Evolutionary conservation across 2,888 invertebrate species (phyloP).

Genomic region (Noctua comes): DNA sequence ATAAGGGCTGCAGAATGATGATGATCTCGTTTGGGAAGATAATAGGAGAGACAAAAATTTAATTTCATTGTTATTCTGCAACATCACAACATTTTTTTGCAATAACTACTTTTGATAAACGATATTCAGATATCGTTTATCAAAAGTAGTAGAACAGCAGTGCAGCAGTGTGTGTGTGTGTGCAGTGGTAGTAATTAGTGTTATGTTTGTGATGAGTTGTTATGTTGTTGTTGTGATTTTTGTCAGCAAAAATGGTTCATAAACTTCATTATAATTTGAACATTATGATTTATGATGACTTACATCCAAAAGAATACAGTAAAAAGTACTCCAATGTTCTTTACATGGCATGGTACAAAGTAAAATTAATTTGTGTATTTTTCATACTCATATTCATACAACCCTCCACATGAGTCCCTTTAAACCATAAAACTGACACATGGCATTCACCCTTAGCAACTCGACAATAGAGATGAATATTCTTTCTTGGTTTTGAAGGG

Average conservation of each 20-base stretch:
- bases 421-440: background rate
- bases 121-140: too few species aligned
- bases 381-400: conserved; percentile 48
- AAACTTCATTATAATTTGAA: background rate
- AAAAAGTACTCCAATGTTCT: conserved; percentile 23
- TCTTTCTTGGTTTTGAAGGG: background rate
- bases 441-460: background rate
- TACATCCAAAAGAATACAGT: conserved; percentile 18
- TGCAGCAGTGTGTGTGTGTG: too few species aligned
- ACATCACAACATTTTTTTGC: too few species aligned
- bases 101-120: too few species aligned
- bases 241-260: too few species aligned
- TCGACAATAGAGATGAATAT: background rate
- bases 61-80: background rate
- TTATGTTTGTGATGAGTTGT: too few species aligned
- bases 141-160: too few species aligned
- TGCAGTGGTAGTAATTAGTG: too few species aligned
- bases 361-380: conserved; percentile 66
- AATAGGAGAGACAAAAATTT: background rate
- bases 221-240: too few species aligned
- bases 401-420: conserved; percentile 9
- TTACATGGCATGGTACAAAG: conserved; percentile 31
- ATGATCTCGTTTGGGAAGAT: background rate
- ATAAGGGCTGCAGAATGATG: background rate
- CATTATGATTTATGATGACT: background rate